A percentile compares a stretch with the other conserved stretches of the same genome.
phyloP scores from a whole-genome alignment of 2,113 vertebrate species.

The Lucifuga dentata region DNA sequence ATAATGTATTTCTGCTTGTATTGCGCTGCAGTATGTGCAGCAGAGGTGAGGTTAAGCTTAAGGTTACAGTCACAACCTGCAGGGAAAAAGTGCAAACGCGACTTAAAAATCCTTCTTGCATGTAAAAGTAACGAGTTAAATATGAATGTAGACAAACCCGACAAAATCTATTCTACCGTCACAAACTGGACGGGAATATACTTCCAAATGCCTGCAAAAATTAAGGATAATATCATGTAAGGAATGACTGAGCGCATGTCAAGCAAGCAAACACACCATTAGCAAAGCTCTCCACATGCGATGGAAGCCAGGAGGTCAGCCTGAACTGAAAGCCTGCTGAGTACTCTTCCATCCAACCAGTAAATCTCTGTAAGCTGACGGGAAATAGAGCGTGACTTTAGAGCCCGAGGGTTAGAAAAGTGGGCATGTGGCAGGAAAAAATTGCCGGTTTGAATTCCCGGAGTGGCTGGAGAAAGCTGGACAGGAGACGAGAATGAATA shows the following conservation, averaged over 20 bases:
- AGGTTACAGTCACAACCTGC: background rate
- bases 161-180: too few species aligned
- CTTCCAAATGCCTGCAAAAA: background rate
- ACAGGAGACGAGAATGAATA: constrained; percentile 6
- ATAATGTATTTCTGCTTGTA: background rate
- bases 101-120: too few species aligned
- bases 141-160: too few species aligned
- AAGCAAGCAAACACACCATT: constrained; percentile 31
- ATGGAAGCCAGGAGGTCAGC: constrained; percentile 37
- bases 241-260: background rate
- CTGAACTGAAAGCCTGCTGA: constrained; percentile 36
- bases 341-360: constrained; percentile 31
- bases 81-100: too few species aligned
- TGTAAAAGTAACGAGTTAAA: too few species aligned
- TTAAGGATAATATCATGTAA: background rate
- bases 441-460: constrained; percentile 19
- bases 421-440: constrained; percentile 33
- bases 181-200: too few species aligned
- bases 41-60: background rate
- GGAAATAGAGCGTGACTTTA: constrained; percentile 49
- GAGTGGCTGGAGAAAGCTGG: background rate
- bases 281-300: constrained; percentile 40
- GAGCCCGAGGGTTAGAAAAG: constrained; percentile 13
- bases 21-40: background rate
- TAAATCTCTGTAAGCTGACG: constrained; percentile 53